Evolutionary conservation across 2,113 vertebrate species (phyloP).

Genomic region (Tenebrosternarchus preto): DNA sequence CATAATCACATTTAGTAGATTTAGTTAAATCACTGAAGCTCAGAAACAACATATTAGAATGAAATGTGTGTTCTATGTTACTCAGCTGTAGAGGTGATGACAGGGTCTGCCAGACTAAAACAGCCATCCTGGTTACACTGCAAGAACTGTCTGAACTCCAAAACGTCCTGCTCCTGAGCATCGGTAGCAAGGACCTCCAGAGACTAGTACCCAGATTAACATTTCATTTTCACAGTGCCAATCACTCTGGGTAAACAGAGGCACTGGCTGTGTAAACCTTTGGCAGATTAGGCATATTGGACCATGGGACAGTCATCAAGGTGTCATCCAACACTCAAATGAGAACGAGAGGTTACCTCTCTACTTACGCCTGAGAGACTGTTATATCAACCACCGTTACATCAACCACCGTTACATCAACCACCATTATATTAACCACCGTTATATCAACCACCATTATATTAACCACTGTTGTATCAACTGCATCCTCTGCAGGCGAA

Average conservation of each 20-base stretch:
- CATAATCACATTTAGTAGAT: background rate
- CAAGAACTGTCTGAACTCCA: constrained; percentile 34
- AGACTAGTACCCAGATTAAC: constrained; percentile 41
- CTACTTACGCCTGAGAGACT: too few relatives aligned
- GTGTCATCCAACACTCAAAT: constrained; percentile 26
- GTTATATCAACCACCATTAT: background rate
- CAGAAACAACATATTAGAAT: constrained; percentile 10
- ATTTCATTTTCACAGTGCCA: constrained; percentile 55
- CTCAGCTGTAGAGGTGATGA: constrained; percentile 41
- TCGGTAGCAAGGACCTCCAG: constrained; percentile 21
- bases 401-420: too few relatives aligned
- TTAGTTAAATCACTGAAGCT: constrained; percentile 7
- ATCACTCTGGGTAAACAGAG: constrained; percentile 52
- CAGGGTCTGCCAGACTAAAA: constrained; percentile 36
- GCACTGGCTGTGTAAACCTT: constrained; percentile 42
- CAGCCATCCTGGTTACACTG: constrained; percentile 17
- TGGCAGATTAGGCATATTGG: constrained; percentile 8
- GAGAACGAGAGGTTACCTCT: background rate
- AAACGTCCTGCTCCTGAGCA: constrained; percentile 38
- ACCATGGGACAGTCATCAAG: constrained; percentile 6
- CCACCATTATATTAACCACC: background rate
- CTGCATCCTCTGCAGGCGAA: background rate
- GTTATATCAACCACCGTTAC: background rate
- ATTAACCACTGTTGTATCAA: background rate
- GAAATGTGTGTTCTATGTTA: too few relatives aligned